Conservation (phyloP, 2,113 vertebrate species). For the Ophthalmotilapia sp. region DNA sequence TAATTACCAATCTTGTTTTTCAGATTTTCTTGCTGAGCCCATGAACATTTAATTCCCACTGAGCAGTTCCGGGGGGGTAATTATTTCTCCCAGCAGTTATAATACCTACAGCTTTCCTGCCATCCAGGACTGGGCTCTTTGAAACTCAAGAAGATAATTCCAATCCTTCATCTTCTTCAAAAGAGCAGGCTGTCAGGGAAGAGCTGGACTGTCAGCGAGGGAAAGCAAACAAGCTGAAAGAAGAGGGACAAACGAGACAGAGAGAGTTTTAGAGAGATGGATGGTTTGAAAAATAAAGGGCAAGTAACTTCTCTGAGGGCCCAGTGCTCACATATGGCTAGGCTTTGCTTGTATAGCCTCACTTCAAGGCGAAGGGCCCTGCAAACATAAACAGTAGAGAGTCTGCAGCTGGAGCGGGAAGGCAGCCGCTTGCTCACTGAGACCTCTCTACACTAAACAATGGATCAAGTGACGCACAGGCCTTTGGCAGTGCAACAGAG, state of each 20-base stretch:
- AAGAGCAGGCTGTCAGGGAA: slow-evolving; percentile 9
- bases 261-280: background rate
- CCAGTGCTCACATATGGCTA: slow-evolving; percentile 58
- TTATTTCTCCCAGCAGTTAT: slow-evolving; percentile 31
- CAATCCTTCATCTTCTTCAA: slow-evolving; percentile 20
- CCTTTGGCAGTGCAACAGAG: slow-evolving; percentile 69
- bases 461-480: slow-evolving; percentile 68
- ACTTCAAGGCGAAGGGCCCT: slow-evolving; percentile 68
- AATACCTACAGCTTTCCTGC: slow-evolving; percentile 17
- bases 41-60: background rate
- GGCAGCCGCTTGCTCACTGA: slow-evolving; percentile 65
- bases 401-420: slow-evolving; percentile 63
- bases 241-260: background rate
- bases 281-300: slow-evolving; percentile 6
- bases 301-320: slow-evolving; percentile 23
- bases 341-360: slow-evolving; percentile 69
- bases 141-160: slow-evolving; percentile 46
- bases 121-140: slow-evolving; percentile 15
- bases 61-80: background rate
- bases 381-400: slow-evolving; percentile 72
- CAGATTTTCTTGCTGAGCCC: background rate
- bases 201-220: background rate
- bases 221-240: background rate
- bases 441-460: slow-evolving; percentile 70
- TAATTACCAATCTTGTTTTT: slow-evolving; percentile 28